Evolutionary conservation across 2,888 invertebrate genomes (phyloP).

Genomic region (Drosophila limbata): DNA sequence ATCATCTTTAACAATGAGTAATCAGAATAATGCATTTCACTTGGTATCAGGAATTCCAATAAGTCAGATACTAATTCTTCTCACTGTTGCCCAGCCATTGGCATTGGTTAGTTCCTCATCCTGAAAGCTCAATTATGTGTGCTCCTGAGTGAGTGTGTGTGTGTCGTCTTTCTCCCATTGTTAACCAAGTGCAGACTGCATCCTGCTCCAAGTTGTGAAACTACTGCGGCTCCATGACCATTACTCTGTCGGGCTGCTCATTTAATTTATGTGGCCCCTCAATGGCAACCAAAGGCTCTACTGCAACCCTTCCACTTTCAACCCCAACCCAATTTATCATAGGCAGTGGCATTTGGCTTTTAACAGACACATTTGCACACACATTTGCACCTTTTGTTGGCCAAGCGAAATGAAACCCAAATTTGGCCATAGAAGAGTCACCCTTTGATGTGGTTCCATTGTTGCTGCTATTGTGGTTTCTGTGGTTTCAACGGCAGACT

Average conservation of each 20-base stretch:
- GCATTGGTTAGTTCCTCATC: conserved; percentile 7
- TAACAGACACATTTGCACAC: conserved; percentile 56
- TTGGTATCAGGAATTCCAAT: background rate
- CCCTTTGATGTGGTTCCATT: conserved; percentile 55
- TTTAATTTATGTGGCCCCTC: conserved; percentile 44
- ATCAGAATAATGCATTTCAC: background rate
- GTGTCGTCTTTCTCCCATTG: conserved; percentile 36
- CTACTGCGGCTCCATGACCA: conserved; percentile 39
- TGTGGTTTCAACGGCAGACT: conserved; percentile 42
- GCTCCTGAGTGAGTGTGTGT: background rate
- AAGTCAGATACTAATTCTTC: background rate
- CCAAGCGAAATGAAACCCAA: conserved; percentile 36
- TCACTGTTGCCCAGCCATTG: background rate
- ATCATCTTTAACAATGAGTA: too few relatives aligned
- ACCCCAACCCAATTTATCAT: conserved; percentile 42
- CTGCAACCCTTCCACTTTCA: background rate
- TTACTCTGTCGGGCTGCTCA: conserved; percentile 30
- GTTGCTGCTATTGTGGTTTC: conserved; percentile 35
- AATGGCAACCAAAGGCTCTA: background rate
- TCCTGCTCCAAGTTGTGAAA: conserved; percentile 24
- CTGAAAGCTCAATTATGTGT: conserved; percentile 40
- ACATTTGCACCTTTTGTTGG: conserved; percentile 51
- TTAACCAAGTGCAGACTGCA: conserved; percentile 25
- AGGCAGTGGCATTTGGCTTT: conserved; percentile 34
- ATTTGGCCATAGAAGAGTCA: conserved; percentile 23